Base-by-base conservation (phyloP, 1,140 invertebrate species). In the Stenopsyche tienmushanensis region DNA sequence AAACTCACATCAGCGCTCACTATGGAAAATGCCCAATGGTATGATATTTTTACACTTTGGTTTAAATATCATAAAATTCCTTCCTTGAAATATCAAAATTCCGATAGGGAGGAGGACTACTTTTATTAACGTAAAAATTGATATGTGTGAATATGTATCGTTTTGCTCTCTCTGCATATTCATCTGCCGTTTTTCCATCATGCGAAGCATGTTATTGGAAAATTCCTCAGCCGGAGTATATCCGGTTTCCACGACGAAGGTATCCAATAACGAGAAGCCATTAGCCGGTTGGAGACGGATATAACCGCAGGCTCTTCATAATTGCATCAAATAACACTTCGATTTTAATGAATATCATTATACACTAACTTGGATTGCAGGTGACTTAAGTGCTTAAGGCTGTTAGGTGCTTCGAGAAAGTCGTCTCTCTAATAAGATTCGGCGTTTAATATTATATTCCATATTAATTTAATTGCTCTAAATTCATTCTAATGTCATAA, bases 241-340 rank as follows among this genome's bases (percentile, higher is more conserved):
- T 64, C 62, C 42, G 21, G 39, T 64, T 53, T 57, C 24, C 63
- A 3, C 41, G 42, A 24, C 26, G 26, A 29, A 18, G 42, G 53
- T 45, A 57, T 47, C 63, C 54, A 52, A 57, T 65, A 69, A 65
- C 67, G 67, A 65, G 63, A 29, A 53, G 42, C 66, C 63, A 69
- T 69, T 69, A 69, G 62, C 13, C 20, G 29, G 41, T 18, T 24
- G 21, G 62, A 65, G 58, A 66, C 52, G 65, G 34, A 52, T 24
- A 65, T 69, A 60, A 69, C 66, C 66, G 23, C 55, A 21, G 67
- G 63, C 63, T 57, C 44, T 63, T 69, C 67, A 65, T 69, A 69
- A 69, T 69, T 65, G 34, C 58, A 69, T 69, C 67, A 69, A 69
- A 65, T 69, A 69, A 65, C 67, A 63, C 63, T 69, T 69, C 67